Evolutionary conservation across 2,888 invertebrate genomes (phyloP).

Genomic region (Desoria tigrina): DNA sequence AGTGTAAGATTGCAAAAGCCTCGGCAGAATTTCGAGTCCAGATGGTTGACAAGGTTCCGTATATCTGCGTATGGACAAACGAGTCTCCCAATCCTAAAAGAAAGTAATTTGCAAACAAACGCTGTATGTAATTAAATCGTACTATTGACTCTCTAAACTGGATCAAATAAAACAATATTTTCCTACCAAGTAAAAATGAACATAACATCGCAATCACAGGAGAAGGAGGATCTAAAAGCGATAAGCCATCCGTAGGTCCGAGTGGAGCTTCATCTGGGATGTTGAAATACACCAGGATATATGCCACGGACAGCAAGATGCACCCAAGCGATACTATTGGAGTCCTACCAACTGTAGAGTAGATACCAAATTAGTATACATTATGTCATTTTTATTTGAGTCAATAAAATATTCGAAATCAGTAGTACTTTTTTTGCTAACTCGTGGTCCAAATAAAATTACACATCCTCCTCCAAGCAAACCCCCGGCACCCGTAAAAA

Average conservation of each 20-base stretch:
- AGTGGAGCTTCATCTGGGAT: slow-evolving; percentile 81
- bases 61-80: slow-evolving; percentile 94
- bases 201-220: slow-evolving; percentile 71
- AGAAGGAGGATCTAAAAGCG: slow-evolving; percentile 38
- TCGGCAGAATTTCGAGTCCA: slow-evolving; percentile 87
- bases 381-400: not conserved
- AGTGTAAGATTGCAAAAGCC: slow-evolving; percentile 93
- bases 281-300: slow-evolving; percentile 83
- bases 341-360: slow-evolving; percentile 65
- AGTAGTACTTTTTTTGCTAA: slow-evolving; percentile 58
- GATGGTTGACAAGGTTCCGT: slow-evolving; percentile 84
- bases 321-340: slow-evolving; percentile 86
- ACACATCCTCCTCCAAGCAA: slow-evolving; percentile 84
- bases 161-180: too few relatives aligned
- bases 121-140: too few relatives aligned
- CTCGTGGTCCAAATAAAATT: slow-evolving; percentile 86
- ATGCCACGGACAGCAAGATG: slow-evolving; percentile 77
- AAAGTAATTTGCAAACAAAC: too few relatives aligned
- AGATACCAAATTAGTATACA: too few relatives aligned
- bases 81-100: slow-evolving; percentile 76
- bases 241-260: slow-evolving; percentile 62
- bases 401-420: too few relatives aligned
- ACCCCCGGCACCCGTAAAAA: slow-evolving; percentile 91
- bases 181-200: slow-evolving; percentile 78
- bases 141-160: too few relatives aligned